Evolutionary conservation across 2,113 vertebrate species (phyloP), one percentile per base, ranked within the genome.

Genomic region (Psammodynastes pulverulentus): DNA sequence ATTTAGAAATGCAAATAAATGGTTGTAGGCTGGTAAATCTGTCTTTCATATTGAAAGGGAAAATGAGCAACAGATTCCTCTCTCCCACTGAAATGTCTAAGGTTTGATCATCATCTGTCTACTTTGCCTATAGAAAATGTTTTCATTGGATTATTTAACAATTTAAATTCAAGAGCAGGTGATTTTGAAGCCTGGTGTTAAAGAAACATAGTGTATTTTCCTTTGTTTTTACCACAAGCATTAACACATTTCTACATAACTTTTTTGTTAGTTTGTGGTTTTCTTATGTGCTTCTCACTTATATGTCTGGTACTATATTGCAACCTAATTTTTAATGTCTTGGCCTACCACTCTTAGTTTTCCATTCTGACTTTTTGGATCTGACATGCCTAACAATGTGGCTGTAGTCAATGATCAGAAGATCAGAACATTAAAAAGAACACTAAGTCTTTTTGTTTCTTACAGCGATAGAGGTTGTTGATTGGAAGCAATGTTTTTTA

Each of bases 41-140:
- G 34, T 72, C 0, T 0, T 34, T 90, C 94, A 89, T 95, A 87
- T 1, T 0, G 86, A 92, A 84, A 89, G 56, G 53, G 91, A 94
- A 95, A 96, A 94, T 94, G 91, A 92, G 90, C 93, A 90, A 96
- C 92, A 90, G 86, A 94, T 92, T 39, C 84, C 93, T 95, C 93
- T 12, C 56, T 89, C 56, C 48, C 91, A 93, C 92, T 91, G 93
- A 89, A 89, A 46, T 91, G 67, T 54, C n/a, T 89, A 49, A 34
- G 7, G 45, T 49, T 89, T 91, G n/a, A 93, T 39, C 79, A 62
- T 94, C 43, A 46, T 0, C 0, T 23, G 5, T 53, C 24, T 84
- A 48, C 48, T 91, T 85, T 92, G 88, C 92, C 90, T n/a, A 87
- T 49, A 93, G 53, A 51, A 58, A 62, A 49, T 91, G 86, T 85